Conservation (phyloP, 2,113 vertebrate genomes). For the Ranitomeya variabilis region DNA sequence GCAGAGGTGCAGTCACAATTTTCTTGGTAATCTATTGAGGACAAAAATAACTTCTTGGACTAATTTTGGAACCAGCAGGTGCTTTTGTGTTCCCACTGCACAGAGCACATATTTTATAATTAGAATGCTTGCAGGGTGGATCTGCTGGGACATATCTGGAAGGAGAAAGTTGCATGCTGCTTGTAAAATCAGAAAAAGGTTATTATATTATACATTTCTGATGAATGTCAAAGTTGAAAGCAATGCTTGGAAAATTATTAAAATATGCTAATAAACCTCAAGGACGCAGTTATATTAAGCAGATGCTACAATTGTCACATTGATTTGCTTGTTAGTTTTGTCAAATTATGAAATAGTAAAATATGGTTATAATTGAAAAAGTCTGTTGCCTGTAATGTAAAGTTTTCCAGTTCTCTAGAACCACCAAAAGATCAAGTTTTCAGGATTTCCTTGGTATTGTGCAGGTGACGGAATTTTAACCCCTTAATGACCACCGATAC, state of each 20-base stretch:
- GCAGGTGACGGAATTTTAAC: no score
- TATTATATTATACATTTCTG: conserved; percentile 43
- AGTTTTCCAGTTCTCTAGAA: no score
- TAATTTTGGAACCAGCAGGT: conserved; percentile 52
- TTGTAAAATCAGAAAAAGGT: conserved; percentile 45
- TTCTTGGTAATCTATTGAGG: conserved; percentile 47
- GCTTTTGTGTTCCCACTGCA: conserved; percentile 34
- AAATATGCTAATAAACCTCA: background rate
- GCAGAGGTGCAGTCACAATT: background rate
- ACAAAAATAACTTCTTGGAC: conserved; percentile 17
- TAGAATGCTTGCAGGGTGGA: background rate
- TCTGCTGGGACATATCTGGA: background rate
- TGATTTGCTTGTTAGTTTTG: background rate
- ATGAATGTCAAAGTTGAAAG: conserved; percentile 46
- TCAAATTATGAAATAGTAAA: background rate
- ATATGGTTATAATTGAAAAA: no score
- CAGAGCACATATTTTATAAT: conserved; percentile 11
- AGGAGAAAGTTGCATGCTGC: background rate
- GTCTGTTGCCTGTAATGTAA: no score
- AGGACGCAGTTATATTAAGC: background rate
- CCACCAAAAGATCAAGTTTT: no score
- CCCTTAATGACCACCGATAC: no score
- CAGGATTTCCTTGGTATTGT: no score
- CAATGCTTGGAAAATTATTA: background rate
- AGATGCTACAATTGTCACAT: background rate